Conservation (phyloP, 2,113 vertebrate species). For the Eira barbara region DNA sequence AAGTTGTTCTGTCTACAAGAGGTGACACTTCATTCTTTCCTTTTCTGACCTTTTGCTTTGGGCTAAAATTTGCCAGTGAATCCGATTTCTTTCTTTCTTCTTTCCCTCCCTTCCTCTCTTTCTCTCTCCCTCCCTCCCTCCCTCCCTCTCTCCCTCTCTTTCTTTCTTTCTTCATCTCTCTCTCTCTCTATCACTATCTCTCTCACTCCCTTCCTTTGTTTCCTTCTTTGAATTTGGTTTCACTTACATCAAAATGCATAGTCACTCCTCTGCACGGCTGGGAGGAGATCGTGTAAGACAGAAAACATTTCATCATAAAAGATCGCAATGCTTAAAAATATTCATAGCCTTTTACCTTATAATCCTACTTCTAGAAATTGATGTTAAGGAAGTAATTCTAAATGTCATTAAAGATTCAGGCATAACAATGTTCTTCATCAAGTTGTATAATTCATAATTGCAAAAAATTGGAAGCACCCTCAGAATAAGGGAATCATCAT, state of each 20-base stretch:
- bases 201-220: too few relatives aligned
- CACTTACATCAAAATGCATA: not conserved
- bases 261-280: not conserved
- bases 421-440: not conserved
- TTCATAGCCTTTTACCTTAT: not conserved
- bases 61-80: not conserved
- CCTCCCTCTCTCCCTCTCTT: too few relatives aligned
- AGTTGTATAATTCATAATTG: not conserved
- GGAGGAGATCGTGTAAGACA: not conserved
- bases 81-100: not conserved
- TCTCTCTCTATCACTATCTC: too few relatives aligned
- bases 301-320: conserved; percentile 6
- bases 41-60: not conserved
- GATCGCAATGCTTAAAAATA: conserved; percentile 8
- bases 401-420: not conserved
- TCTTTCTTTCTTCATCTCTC: too few relatives aligned
- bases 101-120: too few relatives aligned
- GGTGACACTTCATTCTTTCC: not conserved
- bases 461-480: not conserved
- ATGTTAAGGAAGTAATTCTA: conserved; percentile 8
- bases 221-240: conserved; percentile 28
- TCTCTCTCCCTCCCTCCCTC: too few relatives aligned
- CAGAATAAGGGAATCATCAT: not conserved
- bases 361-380: not conserved
- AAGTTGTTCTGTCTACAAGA: not conserved